phyloP scores from a whole-genome alignment of 2,797 vertebrate species.

The Sebastes wilsoni region DNA sequence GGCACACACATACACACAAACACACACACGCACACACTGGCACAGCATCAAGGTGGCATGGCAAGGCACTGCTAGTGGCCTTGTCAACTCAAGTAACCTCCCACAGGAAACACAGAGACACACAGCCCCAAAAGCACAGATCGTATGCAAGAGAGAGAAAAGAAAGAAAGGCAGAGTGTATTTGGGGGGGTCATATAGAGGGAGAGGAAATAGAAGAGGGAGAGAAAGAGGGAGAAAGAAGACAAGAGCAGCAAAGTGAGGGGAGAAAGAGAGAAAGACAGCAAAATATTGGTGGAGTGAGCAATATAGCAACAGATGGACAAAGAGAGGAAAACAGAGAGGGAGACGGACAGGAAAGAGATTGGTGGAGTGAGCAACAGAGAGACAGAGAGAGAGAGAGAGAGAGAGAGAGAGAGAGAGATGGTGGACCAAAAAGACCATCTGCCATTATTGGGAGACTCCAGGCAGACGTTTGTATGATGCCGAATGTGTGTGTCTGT shows the following conservation, averaged over 20 bases:
- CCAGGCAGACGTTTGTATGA: slow-evolving; percentile 30
- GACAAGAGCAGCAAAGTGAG: background rate
- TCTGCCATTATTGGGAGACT: slow-evolving; percentile 57
- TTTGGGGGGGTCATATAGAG: background rate
- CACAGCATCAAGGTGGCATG: slow-evolving; percentile 68
- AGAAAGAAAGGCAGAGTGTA: background rate
- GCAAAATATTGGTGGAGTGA: slow-evolving; percentile 21
- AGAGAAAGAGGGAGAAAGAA: background rate
- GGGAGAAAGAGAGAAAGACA: background rate
- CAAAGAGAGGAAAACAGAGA: slow-evolving; percentile 22
- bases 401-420: background rate
- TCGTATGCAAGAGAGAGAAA: slow-evolving; percentile 12
- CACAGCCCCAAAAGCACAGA: slow-evolving; percentile 31
- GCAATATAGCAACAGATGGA: slow-evolving; percentile 50
- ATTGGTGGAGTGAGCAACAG: slow-evolving; percentile 32
- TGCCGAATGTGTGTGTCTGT: slow-evolving; percentile 11
- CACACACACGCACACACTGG: slow-evolving; percentile 41
- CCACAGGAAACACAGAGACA: slow-evolving; percentile 54
- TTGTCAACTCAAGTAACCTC: slow-evolving; percentile 71
- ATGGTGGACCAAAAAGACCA: slow-evolving; percentile 50
- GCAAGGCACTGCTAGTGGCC: slow-evolving; percentile 64
- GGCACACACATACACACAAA: slow-evolving; percentile 32
- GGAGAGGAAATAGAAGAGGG: background rate
- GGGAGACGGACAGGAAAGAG: slow-evolving; percentile 32
- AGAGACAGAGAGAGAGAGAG: slow-evolving; percentile 6